Conservation (phyloP, 1,140 invertebrate genomes). For the Ptiloglossa arizonensis region DNA sequence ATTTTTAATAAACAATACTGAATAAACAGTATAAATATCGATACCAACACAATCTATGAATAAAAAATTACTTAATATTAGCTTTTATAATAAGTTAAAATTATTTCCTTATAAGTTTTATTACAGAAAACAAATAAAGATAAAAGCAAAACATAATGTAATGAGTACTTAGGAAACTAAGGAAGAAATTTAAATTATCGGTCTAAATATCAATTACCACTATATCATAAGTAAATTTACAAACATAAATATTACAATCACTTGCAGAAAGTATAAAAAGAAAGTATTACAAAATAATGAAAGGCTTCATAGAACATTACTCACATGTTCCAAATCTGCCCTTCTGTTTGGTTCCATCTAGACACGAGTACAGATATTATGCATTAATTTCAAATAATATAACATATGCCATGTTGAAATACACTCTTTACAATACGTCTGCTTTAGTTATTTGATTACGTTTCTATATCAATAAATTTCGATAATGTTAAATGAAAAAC, state of each 20-base stretch:
- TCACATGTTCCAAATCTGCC: slow-evolving; percentile 88
- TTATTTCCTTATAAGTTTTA: background rate
- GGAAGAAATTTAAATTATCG: background rate
- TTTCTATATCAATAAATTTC: slow-evolving; percentile 24
- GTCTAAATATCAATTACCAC: background rate
- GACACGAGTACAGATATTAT: slow-evolving; percentile 70
- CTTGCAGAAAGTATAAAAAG: slow-evolving; percentile 48
- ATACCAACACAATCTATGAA: background rate
- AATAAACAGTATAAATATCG: background rate
- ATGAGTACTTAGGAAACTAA: slow-evolving; percentile 9
- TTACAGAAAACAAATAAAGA: slow-evolving; percentile 6
- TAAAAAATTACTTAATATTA: background rate
- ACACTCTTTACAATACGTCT: slow-evolving; percentile 26
- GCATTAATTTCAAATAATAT: slow-evolving; percentile 61
- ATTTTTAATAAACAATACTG: slow-evolving; percentile 6
- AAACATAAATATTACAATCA: slow-evolving; percentile 29
- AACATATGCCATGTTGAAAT: slow-evolving; percentile 46
- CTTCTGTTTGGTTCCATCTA: slow-evolving; percentile 90
- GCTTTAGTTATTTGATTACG: slow-evolving; percentile 8
- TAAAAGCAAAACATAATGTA: slow-evolving; percentile 41
- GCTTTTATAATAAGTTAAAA: background rate
- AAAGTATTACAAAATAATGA: slow-evolving; percentile 43
- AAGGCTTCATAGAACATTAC: slow-evolving; percentile 78
- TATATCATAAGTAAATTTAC: slow-evolving; percentile 25
- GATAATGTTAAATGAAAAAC: too few relatives aligned